Base-by-base conservation (phyloP, 1,140 invertebrate genomes). In the Probaryconus sp. region DNA sequence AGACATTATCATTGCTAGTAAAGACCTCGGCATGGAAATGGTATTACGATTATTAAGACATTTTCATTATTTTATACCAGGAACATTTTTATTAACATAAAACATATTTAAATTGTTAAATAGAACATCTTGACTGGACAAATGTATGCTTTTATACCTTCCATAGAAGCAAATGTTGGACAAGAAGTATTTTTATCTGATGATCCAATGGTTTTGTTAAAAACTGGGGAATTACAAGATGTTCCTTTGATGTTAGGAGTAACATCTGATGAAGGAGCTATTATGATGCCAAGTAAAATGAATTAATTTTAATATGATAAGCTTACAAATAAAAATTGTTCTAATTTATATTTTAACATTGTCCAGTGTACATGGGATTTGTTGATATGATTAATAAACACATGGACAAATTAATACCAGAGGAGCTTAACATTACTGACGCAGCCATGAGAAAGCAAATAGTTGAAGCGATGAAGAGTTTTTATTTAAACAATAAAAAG, bases 241-340 rank as follows among this genome's bases (percentile, higher is more conserved):
- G 88, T 94, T 10, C 92, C 93, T 0, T 85, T 91, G 74, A 89
- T 94, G 53, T 87, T 90, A 18, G 93, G 93, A 11, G 65, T 92
- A 0, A 91, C 83, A 17, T 84, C 86, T 2, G 89, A 92, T 30
- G 93, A 94, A 81, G 91, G 63, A 13, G 38, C 55, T 6, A 50
- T 83, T 30, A 72, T 81, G 9, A 37, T 69, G 1, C 73, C 72
- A 33, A 14, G 83, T 86, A 82, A 79, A 45, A 47, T 72, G 30
- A 6, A 43, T 17, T 2, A 33, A 5, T 45, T 31, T 17, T n/a
- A 30, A 30, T 30, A 9, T 30, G 9, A 30, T 5, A 30, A n/a
- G 21, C 21, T 17, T 30, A 33, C 10, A 35, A 31, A 28, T 55
- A 2, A 31, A 7, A 14, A 37, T 37, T 58, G 24, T 50, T 61